Percentiles rank a stretch among this genome's conserved stretches.
Evolutionary conservation across 37 sponge, comb jelly and placozoan species (phyloP).

Genomic region (Dysidea cf. avara): DNA sequence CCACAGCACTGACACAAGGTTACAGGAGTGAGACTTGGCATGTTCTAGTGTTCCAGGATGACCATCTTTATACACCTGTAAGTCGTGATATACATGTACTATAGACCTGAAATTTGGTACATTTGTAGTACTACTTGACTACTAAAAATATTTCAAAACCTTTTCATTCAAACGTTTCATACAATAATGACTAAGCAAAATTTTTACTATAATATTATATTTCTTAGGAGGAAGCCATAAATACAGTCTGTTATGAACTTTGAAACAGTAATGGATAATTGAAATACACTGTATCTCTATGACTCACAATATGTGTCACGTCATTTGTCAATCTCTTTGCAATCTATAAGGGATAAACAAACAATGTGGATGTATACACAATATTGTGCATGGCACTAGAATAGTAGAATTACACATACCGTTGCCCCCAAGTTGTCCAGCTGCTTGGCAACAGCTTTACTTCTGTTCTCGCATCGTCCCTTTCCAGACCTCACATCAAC

Average conservation of each 20-base stretch:
- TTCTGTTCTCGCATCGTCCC: slow-evolving; percentile 50
- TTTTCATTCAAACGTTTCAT: too few relatives aligned
- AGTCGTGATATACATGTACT: too few relatives aligned
- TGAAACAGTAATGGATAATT: too few relatives aligned
- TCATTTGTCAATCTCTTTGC: slow-evolving; percentile 55
- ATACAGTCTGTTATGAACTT: too few relatives aligned
- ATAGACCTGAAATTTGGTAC: too few relatives aligned
- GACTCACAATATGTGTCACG: slow-evolving; percentile 62
- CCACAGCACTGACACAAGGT: slow-evolving; percentile 65
- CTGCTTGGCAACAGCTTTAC: slow-evolving; percentile 28
- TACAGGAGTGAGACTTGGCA: slow-evolving; percentile 39
- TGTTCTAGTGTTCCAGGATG: slow-evolving; percentile 18
- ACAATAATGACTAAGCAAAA: too few relatives aligned
- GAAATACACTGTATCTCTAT: too few relatives aligned
- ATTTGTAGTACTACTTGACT: too few relatives aligned
- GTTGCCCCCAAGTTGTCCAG: slow-evolving; percentile 65
- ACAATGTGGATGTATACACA: not conserved
- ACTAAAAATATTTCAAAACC: too few relatives aligned
- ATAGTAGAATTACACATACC: slow-evolving; percentile 12
- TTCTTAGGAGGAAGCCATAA: too few relatives aligned
- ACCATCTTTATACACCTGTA: slow-evolving; percentile 67
- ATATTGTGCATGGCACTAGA: not conserved
- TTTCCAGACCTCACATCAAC: slow-evolving; percentile 71
- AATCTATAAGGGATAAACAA: slow-evolving; percentile 30
- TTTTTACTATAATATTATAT: too few relatives aligned